These are phyloP conservation scores for Discoglossus pictus DNA, from an alignment of 2,797 vertebrate genomes.

Conservation along the genomic window DNA sequence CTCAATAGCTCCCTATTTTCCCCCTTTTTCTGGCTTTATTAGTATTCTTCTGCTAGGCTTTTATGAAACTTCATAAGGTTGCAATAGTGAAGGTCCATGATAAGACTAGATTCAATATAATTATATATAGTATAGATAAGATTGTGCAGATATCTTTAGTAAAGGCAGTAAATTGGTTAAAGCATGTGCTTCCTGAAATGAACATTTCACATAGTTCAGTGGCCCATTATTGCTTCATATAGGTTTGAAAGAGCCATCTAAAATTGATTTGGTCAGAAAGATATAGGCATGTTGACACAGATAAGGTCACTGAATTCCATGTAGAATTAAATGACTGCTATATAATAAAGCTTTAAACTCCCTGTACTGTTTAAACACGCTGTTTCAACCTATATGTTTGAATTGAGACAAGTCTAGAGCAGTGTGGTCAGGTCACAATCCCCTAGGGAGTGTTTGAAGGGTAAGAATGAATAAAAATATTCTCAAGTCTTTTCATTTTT, in stretches of 20 bases:
- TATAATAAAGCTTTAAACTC: constrained; percentile 31
- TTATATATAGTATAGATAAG: too few relatives aligned
- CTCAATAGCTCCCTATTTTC: too few relatives aligned
- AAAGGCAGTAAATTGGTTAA: too few relatives aligned
- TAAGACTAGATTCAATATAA: too few relatives aligned
- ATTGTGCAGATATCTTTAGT: too few relatives aligned
- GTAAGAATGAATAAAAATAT: constrained; percentile 33
- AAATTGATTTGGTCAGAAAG: constrained; percentile 17
- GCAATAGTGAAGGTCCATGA: too few relatives aligned
- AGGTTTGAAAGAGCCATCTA: constrained; percentile 2
- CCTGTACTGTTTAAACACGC: constrained; percentile 22
- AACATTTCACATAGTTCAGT: background rate
- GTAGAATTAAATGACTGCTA: constrained; percentile 40
- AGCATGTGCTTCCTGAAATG: background rate
- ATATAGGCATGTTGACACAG: constrained; percentile 35
- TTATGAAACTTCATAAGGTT: too few relatives aligned
- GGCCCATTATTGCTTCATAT: background rate
- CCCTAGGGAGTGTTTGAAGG: constrained; percentile 41
- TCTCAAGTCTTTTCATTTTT: constrained; percentile 35
- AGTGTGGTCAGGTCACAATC: constrained; percentile 37
- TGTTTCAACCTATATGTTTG: constrained; percentile 29
- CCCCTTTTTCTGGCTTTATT: too few relatives aligned
- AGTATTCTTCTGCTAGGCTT: too few relatives aligned
- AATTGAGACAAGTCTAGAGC: constrained; percentile 36
- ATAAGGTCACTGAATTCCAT: constrained; percentile 39